Percentiles rank a stretch among this genome's conserved stretches.
Evolutionary conservation across 1,140 invertebrate genomes (phyloP).

Genomic region (Ceratina calcarata): DNA sequence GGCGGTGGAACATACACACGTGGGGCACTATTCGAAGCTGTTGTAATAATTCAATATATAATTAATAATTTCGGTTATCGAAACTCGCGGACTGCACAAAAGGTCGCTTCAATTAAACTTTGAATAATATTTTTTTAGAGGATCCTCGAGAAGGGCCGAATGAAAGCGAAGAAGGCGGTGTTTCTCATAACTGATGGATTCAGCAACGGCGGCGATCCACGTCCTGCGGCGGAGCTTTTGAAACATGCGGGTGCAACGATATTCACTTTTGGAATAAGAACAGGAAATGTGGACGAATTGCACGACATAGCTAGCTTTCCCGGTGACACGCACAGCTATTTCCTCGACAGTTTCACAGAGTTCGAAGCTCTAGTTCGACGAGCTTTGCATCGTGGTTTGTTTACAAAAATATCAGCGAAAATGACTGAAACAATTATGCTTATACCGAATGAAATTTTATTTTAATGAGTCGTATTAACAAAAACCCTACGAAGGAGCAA

Average conservation of each 20-base stretch:
- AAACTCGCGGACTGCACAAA: neutral
- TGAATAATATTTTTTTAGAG: constrained; percentile 71
- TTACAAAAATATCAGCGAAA: neutral
- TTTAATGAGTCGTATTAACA: neutral
- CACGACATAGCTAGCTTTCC: constrained; percentile 85
- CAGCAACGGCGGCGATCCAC: constrained; percentile 87
- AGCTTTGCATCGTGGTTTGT: constrained; percentile 85
- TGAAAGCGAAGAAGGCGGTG: constrained; percentile 82
- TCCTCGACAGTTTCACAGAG: constrained; percentile 87
- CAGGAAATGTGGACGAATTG: constrained; percentile 85
- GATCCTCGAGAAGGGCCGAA: constrained; percentile 81
- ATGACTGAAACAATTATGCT: too few relatives aligned
- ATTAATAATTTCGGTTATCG: neutral
- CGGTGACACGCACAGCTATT: constrained; percentile 84
- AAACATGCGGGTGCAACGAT: constrained; percentile 82
- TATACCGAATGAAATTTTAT: neutral
- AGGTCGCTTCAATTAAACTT: neutral
- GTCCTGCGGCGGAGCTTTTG: constrained; percentile 81
- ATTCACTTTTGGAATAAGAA: constrained; percentile 86
- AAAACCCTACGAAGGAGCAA: neutral
- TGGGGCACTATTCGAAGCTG: constrained; percentile 84
- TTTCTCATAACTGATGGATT: constrained; percentile 88
- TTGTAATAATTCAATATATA: constrained; percentile 75
- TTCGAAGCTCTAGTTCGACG: constrained; percentile 86
- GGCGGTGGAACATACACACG: constrained; percentile 87